These are phyloP conservation scores for Mormyrus iriodes DNA, from an alignment of 2,113 vertebrate genomes.

Conservation along the genomic window DNA sequence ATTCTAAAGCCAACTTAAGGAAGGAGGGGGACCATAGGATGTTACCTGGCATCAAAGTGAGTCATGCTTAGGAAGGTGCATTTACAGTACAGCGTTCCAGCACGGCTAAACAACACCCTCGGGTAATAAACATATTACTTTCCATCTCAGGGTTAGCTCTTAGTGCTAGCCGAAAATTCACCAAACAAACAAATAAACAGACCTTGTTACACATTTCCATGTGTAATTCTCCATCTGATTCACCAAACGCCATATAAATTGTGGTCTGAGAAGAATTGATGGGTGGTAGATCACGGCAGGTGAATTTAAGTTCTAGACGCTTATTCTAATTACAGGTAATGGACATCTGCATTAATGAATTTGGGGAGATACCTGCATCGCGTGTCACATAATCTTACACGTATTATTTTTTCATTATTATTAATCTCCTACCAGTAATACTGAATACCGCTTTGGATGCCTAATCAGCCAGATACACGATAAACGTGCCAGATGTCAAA, in stretches of 20 bases:
- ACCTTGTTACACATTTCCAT: not conserved
- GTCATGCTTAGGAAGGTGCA: not conserved
- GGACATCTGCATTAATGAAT: not conserved
- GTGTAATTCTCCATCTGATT: not conserved
- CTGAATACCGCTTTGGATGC: slow-evolving; percentile 11
- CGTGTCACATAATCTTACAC: not conserved
- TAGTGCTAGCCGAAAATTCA: slow-evolving; percentile 48
- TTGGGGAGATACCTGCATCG: not conserved
- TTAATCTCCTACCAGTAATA: not conserved
- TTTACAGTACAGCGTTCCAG: slow-evolving; percentile 26
- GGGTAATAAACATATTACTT: slow-evolving; percentile 23
- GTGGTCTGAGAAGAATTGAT: not conserved
- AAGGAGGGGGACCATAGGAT: not conserved
- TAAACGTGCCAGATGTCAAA: not conserved
- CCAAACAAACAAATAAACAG: slow-evolving; percentile 24
- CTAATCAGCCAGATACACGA: slow-evolving; percentile 15
- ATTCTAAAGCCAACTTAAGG: not conserved
- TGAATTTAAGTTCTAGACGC: not conserved
- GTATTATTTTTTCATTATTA: no score
- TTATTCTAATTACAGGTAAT: not conserved
- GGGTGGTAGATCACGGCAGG: not conserved
- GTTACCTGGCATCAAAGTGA: not conserved
- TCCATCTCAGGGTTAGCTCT: slow-evolving; percentile 54
- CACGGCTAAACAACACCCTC: slow-evolving; percentile 29
- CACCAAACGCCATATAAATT: not conserved